Evolutionary conservation across 23 tunicate species (phyloP).

Genomic region (Diplosoma virens): DNA sequence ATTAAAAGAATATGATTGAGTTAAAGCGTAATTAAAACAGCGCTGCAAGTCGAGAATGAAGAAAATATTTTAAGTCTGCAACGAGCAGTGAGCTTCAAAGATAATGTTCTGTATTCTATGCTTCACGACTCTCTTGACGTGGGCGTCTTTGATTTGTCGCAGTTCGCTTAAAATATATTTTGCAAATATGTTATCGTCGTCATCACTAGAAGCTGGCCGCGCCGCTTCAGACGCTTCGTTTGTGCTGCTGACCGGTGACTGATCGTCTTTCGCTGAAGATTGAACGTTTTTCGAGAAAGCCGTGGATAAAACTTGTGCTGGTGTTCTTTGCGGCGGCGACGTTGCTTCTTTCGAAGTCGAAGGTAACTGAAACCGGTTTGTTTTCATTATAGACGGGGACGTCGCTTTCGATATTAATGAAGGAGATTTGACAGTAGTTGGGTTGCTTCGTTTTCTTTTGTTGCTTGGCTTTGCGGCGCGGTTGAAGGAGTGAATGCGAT

Average conservation of each 20-base stretch:
- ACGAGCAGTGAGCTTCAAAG: conserved; percentile 30
- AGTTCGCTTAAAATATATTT: conserved; percentile 20
- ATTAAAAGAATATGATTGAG: no score
- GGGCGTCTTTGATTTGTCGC: conserved; percentile 23
- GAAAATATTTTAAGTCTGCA: neutral
- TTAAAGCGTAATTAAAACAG: no score
- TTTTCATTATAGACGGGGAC: neutral
- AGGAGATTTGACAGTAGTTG: no score
- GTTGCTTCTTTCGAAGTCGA: neutral
- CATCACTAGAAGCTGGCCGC: neutral
- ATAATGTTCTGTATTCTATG: conserved; percentile 31
- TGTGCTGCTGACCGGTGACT: conserved; percentile 1
- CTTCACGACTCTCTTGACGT: conserved; percentile 21
- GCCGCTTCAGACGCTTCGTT: neutral
- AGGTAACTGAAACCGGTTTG: neutral
- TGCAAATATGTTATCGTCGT: conserved; percentile 31
- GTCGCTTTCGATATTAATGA: no score
- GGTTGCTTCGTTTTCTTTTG: no score
- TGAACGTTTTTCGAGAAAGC: no score
- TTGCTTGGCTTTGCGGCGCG: no score
- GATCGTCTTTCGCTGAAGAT: neutral
- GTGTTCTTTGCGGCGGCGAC: neutral
- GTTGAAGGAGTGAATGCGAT: no score
- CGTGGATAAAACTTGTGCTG: neutral
- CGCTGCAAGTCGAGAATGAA: no score